Evolutionary conservation across 2,797 vertebrate species (phyloP), one percentile per base, ranked within the genome.

Genomic region (Argyrosomus regius): DNA sequence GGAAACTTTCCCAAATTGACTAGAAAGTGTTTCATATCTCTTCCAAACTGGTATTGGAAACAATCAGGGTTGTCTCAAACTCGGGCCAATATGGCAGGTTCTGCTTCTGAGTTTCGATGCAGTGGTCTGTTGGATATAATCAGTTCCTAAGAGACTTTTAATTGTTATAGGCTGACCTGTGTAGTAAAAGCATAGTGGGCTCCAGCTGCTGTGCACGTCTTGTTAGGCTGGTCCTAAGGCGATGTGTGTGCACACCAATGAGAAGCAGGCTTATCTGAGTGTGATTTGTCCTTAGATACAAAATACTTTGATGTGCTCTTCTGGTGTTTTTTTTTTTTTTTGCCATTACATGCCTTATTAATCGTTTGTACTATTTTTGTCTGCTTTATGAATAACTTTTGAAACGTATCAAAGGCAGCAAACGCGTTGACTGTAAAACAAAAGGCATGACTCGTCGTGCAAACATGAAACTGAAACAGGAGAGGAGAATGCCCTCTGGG

Each of bases 291-390:
- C 61, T 59, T 31, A 53, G 75, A 86, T 77, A 73, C 26, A 69
- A 88, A 58, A 67, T 43, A 80, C 87, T 90, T 88, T 89, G 81
- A 91, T 86, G 80, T 82, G 35, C 64, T 86, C 43, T 53, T 61
- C 45, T 20, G 22, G n/a, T 72, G 67, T 22, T 22, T 22, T 22
- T 22, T 22, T 22, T 50, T 41, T 50, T 35, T 72, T 73, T 75
- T 54, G 31, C 35, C 48, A 57, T 80, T 64, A 68, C 54, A 78
- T 62, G 45, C 60, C 70, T 79, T 75, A 83, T 86, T 84, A 87
- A 87, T 77, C n/a, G 16, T 75, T 75, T 75, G 58, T 74, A 70
- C 76, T 82, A 68, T 79, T 87, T 87, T 43, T 72, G 60, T 64
- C 59, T 72, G 50, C 75, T 85, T 85, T 62, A 72, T 75, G 80